A percentile compares a stretch with the other conserved stretches of the same genome.
phyloP scores from a whole-genome alignment of 1,140 invertebrate genomes.

The Homalodisca vitripennis region DNA sequence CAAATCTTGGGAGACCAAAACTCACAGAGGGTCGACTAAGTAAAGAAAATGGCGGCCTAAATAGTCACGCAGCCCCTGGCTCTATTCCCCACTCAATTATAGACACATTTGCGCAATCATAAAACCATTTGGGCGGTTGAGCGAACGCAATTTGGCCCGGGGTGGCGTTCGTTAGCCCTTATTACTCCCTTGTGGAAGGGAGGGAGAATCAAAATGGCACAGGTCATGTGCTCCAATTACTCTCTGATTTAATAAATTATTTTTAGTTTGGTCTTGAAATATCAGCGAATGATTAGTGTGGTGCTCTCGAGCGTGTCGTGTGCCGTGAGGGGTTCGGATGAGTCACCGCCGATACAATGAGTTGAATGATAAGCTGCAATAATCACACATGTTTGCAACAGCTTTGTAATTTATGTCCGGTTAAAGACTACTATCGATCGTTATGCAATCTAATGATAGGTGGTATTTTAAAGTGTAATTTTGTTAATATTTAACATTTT shows the following conservation, averaged over 20 bases:
- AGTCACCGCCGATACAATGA: too few relatives aligned
- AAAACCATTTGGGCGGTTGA: slow-evolving; percentile 25
- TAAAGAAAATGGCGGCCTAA: slow-evolving; percentile 14
- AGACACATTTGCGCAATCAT: slow-evolving; percentile 26
- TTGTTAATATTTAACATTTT: too few relatives aligned
- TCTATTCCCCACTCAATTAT: slow-evolving; percentile 19
- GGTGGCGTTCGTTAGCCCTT: not conserved
- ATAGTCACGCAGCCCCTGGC: too few relatives aligned
- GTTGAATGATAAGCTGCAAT: too few relatives aligned
- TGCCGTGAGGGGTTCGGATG: not conserved
- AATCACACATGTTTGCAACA: too few relatives aligned
- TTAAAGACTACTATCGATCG: too few relatives aligned
- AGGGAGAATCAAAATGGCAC: slow-evolving; percentile 22
- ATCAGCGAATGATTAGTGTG: not conserved
- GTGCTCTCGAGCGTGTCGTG: not conserved
- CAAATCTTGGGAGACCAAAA: not conserved
- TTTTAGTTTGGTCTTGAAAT: too few relatives aligned
- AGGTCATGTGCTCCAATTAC: not conserved
- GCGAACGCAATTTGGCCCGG: slow-evolving; percentile 13
- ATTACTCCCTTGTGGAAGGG: not conserved
- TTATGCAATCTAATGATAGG: too few relatives aligned
- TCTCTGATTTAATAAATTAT: slow-evolving; percentile 12
- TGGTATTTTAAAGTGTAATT: too few relatives aligned
- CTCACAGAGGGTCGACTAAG: not conserved
- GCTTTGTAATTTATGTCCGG: too few relatives aligned